Conservation (phyloP, 30 jellyfish, hydroid and myxozoan genomes). For the Mastigias papua region DNA sequence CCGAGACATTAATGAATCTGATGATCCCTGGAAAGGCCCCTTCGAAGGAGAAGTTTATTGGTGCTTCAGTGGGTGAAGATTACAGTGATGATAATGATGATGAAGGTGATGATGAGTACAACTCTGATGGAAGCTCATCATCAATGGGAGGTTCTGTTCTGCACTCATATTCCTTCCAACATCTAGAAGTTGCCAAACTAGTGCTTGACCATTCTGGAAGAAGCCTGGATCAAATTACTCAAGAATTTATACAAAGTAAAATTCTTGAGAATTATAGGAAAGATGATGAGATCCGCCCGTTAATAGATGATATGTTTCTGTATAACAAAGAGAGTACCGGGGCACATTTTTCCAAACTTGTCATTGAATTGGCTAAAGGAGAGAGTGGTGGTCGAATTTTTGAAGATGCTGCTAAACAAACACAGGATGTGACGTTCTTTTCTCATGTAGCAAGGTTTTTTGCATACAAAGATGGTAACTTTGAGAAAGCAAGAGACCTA, state of each 20-base stretch:
- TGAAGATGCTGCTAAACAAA: slow-evolving; percentile 60
- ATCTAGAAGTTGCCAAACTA: slow-evolving; percentile 32
- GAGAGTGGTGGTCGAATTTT: slow-evolving; percentile 42
- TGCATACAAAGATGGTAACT: slow-evolving; percentile 30
- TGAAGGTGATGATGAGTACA: not conserved
- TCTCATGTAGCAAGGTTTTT: slow-evolving; percentile 64
- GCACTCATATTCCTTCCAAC: slow-evolving; percentile 56
- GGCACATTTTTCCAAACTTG: slow-evolving; percentile 48
- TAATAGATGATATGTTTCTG: slow-evolving; percentile 45
- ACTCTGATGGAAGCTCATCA: not conserved
- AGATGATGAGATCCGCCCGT: not conserved
- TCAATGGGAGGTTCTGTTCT: not conserved
- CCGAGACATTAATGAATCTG: slow-evolving; percentile 30
- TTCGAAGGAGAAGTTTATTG: slow-evolving; percentile 4
- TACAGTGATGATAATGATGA: slow-evolving; percentile 2
- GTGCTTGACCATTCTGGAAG: slow-evolving; percentile 48
- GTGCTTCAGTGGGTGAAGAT: not conserved
- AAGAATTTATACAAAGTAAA: slow-evolving; percentile 16
- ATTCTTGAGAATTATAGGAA: slow-evolving; percentile 20
- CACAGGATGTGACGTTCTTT: slow-evolving; percentile 49
- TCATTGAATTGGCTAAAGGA: slow-evolving; percentile 18
- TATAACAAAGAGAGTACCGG: slow-evolving; percentile 36
- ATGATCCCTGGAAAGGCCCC: slow-evolving; percentile 63
- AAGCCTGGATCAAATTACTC: slow-evolving; percentile 46
- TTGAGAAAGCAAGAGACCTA: slow-evolving; percentile 35